Evolutionary conservation across 2,888 invertebrate species (phyloP), one percentile per base, ranked within the genome.

Genomic region (Bellardia bayeri): DNA sequence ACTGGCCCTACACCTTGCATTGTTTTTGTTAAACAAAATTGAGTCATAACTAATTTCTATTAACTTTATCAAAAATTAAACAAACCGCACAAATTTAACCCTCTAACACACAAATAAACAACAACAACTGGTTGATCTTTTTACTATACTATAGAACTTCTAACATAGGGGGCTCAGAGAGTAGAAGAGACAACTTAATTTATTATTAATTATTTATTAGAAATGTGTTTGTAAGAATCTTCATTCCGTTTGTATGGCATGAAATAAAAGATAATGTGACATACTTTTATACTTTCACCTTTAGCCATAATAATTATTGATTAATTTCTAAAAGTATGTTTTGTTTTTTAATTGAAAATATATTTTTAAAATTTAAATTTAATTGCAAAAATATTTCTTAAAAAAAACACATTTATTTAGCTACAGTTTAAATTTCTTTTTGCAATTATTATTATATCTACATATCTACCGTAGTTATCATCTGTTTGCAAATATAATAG

Each of bases 21-120:
- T 14, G 42, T 58, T 58, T 74, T n/a, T 58, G 37, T 58, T 42
- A 74, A 42, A 14, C n/a, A 9, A 11, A 16, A 69, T 76, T 87
- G 80, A 87, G 80, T 83, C 83, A 80, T 61, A 80, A 58, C 68
- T 14, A 58, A 71, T 69, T 76, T 72, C 45, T 71, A 76, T 14
- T 42, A 68, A 68, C 37, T 72, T 84, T 81, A 87, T 87, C 72
- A 76, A 40, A 72, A 66, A 79, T 23, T 64, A 79, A 58, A 83
- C 63, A 76, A 23, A 30, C 23, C 37, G 23, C 37, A 61, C 58
- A 68, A 13, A 45, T 16, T 9, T 68, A 63, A 42, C n/a, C 14
- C 40, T 45, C 6, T 33, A 16, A 30, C 42, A 63, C n/a, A 40
- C 40, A 30, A 56, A 42, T 63, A 16, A 33, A 11, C 51, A 37